Base-by-base conservation (phyloP, 2,113 vertebrate species). In the Prunella himalayana region DNA sequence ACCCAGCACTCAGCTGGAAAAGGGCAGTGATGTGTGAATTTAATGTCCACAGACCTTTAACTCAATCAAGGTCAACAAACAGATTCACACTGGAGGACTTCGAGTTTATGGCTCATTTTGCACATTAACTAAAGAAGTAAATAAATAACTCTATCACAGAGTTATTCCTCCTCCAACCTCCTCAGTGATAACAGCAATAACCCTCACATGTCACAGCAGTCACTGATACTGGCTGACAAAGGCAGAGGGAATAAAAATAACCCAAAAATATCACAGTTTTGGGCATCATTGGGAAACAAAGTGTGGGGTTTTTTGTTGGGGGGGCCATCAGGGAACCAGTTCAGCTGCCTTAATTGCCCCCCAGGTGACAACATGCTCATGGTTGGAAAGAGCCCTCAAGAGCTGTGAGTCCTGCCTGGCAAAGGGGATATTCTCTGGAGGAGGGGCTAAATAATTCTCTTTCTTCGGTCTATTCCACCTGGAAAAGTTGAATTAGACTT, bases 21-120 rank as follows among this genome's bases (percentile, higher is more conserved):
- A 88, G 45, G 53, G 41, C 70, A 90, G 24, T 50, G 82, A 93
- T 82, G 87, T 84, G 78, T 85, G 85, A 88, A 92, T 61, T 88
- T 77, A 61, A 68, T 33, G 45, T 45, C 66, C 81, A 65, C 82
- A 88, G 54, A 70, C 42, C 70, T 94, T 59, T 73, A 70, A 95
- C 35, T 83, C 42, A 88, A 90, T 73, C 82, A 82, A 88, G 60
- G 85, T 88, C 66, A 90, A 81, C 50, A 88, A 89, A 66, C 15
- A 88, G 59, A 66, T 56, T 81, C 56, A 44, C 50, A 44, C 10
- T 25, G 61, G 42, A 91, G 24, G 27, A 37, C 5, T 18, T 28
- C 1, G 15, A 42, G 73, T 76, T 91, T 87, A 61, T 66, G 89
- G 83, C 39, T 90, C 41, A 28, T 85, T 92, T 76, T 85, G 63